Conservation (phyloP, 1,140 invertebrate genomes). For the Drosophila chauvacae region DNA sequence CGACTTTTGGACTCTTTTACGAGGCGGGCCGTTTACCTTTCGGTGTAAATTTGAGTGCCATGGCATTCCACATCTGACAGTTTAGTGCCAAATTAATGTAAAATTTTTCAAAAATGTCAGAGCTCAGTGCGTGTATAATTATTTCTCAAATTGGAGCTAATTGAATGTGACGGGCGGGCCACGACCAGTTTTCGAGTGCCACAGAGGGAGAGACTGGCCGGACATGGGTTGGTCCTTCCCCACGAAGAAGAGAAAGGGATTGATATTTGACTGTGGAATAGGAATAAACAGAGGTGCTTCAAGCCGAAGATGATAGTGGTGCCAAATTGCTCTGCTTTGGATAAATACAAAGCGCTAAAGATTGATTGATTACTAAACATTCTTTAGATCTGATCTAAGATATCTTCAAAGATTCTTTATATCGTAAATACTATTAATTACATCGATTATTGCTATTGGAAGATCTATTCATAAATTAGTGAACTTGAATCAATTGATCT, state of each 20-base stretch:
- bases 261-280: neutral
- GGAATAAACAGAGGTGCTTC: neutral
- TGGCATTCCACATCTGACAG: constrained; percentile 54
- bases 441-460: neutral
- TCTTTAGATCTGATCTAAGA: neutral
- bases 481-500: constrained; percentile 10
- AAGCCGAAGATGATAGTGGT: too few relatives aligned
- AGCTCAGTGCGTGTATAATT: constrained; percentile 64
- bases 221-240: constrained; percentile 34
- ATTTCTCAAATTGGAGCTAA: constrained; percentile 65
- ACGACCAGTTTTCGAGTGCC: constrained; percentile 32
- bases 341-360: neutral
- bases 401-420: neutral
- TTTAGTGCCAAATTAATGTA: constrained; percentile 80
- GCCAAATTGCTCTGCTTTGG: too few relatives aligned
- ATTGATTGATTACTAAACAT: neutral
- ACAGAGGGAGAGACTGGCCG: neutral
- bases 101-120: constrained; percentile 68
- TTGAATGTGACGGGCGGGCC: constrained; percentile 51
- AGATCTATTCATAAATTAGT: constrained; percentile 14
- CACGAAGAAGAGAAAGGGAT: neutral
- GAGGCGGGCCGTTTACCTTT: constrained; percentile 51
- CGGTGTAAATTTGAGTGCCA: constrained; percentile 39
- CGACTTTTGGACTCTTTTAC: constrained; percentile 45
- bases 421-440: neutral